Percentiles rank a stretch among this genome's conserved stretches.
Evolutionary conservation across 1,140 invertebrate species (phyloP).

Genomic region (Colletes latitarsis): DNA sequence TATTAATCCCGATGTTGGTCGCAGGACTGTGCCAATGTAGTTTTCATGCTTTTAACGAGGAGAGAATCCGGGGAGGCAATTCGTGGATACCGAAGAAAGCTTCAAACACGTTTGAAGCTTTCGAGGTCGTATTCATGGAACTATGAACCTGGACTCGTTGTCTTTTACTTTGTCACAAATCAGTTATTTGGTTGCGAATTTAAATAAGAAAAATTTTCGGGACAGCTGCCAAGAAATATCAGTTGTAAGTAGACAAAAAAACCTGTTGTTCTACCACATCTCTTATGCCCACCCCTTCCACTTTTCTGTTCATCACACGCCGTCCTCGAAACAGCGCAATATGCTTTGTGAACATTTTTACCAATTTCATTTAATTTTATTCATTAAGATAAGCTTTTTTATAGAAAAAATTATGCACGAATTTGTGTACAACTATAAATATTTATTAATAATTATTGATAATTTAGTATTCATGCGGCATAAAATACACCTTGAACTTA

Average conservation of each 20-base stretch:
- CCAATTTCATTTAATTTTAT: not conserved
- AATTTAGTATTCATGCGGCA: slow-evolving; percentile 24
- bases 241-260: slow-evolving; percentile 82
- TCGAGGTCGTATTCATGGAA: slow-evolving; percentile 93
- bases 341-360: slow-evolving; percentile 53
- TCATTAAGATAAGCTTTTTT: not conserved
- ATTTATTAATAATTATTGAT: slow-evolving; percentile 13
- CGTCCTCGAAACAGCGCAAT: slow-evolving; percentile 53
- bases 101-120: slow-evolving; percentile 92
- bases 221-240: slow-evolving; percentile 91
- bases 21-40: slow-evolving; percentile 84
- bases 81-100: slow-evolving; percentile 88
- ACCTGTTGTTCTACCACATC: slow-evolving; percentile 49
- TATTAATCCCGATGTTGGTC: slow-evolving; percentile 84
- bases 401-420: not conserved
- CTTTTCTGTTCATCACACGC: slow-evolving; percentile 38
- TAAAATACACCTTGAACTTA: slow-evolving; percentile 47
- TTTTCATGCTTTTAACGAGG: slow-evolving; percentile 82
- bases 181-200: slow-evolving; percentile 96
- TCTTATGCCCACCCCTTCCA: slow-evolving; percentile 36
- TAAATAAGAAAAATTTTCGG: slow-evolving; percentile 97
- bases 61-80: slow-evolving; percentile 83
- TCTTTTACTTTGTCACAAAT: slow-evolving; percentile 99
- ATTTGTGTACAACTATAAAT: not conserved
- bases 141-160: slow-evolving; percentile 99